These are phyloP conservation scores for Enteromius anoplus DNA, from an alignment of 2,797 vertebrate species.

Conservation along the genomic window DNA sequence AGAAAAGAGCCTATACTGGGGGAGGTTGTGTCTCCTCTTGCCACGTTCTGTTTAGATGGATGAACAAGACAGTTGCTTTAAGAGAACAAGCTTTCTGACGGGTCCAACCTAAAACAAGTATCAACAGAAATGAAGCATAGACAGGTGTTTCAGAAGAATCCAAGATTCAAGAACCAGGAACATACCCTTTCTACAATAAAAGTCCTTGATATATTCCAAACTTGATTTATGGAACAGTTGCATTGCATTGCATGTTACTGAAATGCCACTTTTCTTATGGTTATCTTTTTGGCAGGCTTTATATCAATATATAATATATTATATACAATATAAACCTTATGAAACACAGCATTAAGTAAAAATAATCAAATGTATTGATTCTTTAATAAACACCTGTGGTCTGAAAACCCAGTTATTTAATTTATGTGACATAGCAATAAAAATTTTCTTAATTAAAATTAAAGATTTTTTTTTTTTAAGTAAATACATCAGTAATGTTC, in stretches of 20 bases:
- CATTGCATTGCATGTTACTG: neutral
- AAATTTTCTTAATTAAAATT: neutral
- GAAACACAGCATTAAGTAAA: no score
- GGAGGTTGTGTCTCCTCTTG: constrained; percentile 29
- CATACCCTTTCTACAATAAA: neutral
- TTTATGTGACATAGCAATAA: neutral
- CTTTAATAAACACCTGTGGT: neutral
- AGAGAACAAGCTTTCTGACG: no score
- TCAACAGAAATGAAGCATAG: neutral
- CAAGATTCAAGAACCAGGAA: neutral
- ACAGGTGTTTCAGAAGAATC: neutral
- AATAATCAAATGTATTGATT: neutral
- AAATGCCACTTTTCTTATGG: neutral
- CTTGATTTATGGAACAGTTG: neutral
- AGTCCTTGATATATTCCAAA: neutral
- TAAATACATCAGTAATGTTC: neutral
- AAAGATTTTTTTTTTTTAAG: neutral
- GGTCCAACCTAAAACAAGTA: neutral
- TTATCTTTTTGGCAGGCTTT: neutral
- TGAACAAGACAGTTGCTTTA: neutral
- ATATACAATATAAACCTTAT: neutral
- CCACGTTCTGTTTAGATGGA: constrained; percentile 3
- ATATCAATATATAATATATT: neutral
- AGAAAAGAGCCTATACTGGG: constrained; percentile 33
- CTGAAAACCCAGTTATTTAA: neutral